Conservation (phyloP, 2,888 invertebrate genomes). For the Acleris holmiana region DNA sequence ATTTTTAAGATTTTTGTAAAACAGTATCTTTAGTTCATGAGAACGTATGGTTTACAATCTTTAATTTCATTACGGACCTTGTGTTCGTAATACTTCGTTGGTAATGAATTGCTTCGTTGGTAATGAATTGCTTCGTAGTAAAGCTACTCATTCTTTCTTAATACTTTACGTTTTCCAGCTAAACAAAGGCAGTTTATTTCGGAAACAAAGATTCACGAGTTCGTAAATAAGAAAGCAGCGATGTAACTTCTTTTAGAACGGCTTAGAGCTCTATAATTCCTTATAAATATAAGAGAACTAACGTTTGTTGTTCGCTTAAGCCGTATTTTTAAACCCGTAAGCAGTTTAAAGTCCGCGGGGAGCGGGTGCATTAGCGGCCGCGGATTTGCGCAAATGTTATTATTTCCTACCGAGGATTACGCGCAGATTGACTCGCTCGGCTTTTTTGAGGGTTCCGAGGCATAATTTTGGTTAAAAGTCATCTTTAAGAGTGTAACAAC, state of each 20-base stretch:
- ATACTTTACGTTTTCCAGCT: too few relatives aligned
- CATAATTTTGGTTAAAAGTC: neutral
- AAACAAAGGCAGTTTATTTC: too few relatives aligned
- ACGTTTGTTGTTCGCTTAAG: slow-evolving; percentile 15
- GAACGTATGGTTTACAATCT: too few relatives aligned
- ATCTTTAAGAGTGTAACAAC: neutral
- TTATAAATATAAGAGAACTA: slow-evolving; percentile 12
- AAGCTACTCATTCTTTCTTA: too few relatives aligned
- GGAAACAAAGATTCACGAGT: neutral
- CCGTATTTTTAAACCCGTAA: slow-evolving; percentile 21
- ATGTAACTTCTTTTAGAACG: slow-evolving; percentile 7
- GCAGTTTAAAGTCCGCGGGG: slow-evolving; percentile 51
- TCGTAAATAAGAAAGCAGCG: neutral
- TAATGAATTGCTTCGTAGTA: too few relatives aligned
- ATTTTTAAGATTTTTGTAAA: too few relatives aligned
- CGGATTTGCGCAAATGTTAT: slow-evolving; percentile 70
- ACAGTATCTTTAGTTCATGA: too few relatives aligned
- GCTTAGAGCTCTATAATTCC: slow-evolving; percentile 17
- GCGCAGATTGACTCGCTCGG: slow-evolving; percentile 43
- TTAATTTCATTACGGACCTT: too few relatives aligned
- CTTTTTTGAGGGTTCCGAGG: slow-evolving; percentile 11
- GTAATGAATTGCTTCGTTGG: too few relatives aligned
- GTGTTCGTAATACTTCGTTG: too few relatives aligned
- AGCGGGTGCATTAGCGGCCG: slow-evolving; percentile 67
- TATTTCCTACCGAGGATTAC: slow-evolving; percentile 62